Base-by-base conservation (phyloP, 2,113 vertebrate species). In the Orientallactaga bullata region DNA sequence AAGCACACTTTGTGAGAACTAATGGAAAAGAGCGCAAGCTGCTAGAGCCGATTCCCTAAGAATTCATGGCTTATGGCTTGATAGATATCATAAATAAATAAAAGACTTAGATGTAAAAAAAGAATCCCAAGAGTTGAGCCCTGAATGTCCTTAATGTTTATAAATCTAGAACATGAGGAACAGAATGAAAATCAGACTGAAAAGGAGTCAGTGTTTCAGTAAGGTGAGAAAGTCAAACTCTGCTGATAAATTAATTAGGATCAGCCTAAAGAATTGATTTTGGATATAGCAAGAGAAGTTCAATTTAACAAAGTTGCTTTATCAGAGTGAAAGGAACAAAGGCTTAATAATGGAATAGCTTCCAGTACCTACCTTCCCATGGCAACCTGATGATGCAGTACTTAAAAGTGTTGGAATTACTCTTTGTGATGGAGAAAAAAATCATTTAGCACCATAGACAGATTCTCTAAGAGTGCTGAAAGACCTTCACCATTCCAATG, bases 171-270 rank as follows among this genome's bases (percentile, higher is more conserved):
- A 37, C 35, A 60, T 17, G 5, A 90, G 88, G 30, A 81, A 5
- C 65, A 93, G 26, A 60, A 37, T 71, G 92, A 77, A 92, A 73
- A 79, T 16, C 18, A 88, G 47, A 66, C n/a, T 73, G 47, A 79
- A 88, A 77, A 61, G 42, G 10, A 69, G 32, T 51, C 12, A 58
- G 30, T 60, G 24, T 55, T 79, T 74, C 7, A 23, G 79, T n/a
- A 85, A 85, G 23, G 18, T 7, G 1, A 51, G 51, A 72, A 84
- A 78, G 65, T n/a, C 35, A 72, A 78, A 79, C 20, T 77, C 28
- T 58, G 37, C 39, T n/a, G n/a, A 28, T 60, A 71, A 24, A 28
- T 26, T 58, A 69, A 55, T 42, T 42, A 28, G n/a, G 63, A 77
- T 63, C 20, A 72, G 39, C 24, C 39, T 23, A 28, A 65, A 39